Base-by-base conservation (phyloP, 2,888 invertebrate species). In the Lissocephala sabroskyi region DNA sequence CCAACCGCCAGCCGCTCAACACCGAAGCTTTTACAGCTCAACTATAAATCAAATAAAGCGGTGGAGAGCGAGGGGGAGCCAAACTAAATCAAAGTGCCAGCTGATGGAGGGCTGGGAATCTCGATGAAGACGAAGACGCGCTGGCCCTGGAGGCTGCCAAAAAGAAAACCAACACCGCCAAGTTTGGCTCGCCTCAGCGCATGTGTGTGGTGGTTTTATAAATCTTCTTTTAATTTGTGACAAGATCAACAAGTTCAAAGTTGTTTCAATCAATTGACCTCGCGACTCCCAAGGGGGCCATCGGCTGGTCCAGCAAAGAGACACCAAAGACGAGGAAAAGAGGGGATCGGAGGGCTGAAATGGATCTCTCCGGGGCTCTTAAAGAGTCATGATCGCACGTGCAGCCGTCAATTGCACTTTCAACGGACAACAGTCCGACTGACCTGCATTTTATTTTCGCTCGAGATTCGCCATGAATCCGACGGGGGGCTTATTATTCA, bases 231-330 rank as follows among this genome's bases (percentile, higher is more conserved):
- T 83, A 83, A 84, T 84, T 82, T 84, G 84, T 82, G 82, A 82
- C 84, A 84, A 84, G 84, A 84, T 84, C 84, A 83, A 82, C 84
- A 80, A 83, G 84, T 84, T 84, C 84, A 84, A 83, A 84, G 84
- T 81, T 84, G 82, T 81, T 79, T 79, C 77, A 79, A 80, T 83
- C 82, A 84, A 84, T 84, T 84, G 83, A 84, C 84, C 84, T 82
- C 79, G 66, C 67, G 45, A 65, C 80, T 78, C 65, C 74, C 80
- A 79, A 75, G 56, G 79, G 74, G 77, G 52, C 73, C 67, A 63
- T 78, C 78, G 75, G 73, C 79, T 79, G 78, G 56, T 45, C 56
- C 51, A n/a, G 59, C 62, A 68, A 49, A 42, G 43, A 37, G 44
- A 54, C 41, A 49, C 52, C 40, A 45, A 55, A 45, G 37, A 36